phyloP scores from a whole-genome alignment of 2,888 invertebrate genomes.

The Meiosimyza decipiens region DNA sequence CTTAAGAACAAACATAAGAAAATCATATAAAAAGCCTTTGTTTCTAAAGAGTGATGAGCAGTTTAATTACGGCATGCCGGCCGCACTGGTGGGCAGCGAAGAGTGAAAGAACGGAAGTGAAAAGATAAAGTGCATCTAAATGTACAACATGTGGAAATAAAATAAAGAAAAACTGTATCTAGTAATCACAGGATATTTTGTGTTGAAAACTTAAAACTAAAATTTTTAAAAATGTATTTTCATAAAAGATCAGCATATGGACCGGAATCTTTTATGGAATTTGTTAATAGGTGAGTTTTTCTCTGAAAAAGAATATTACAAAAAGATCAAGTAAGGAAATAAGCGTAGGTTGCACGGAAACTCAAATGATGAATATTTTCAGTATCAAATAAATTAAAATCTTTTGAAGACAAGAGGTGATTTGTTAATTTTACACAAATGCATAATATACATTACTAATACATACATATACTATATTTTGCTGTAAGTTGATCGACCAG shows the following conservation, averaged over 20 bases:
- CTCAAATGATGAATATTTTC: too few species aligned
- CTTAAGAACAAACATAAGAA: not conserved
- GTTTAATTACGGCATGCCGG: not conserved
- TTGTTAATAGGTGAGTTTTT: constrained; percentile 39
- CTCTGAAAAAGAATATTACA: not conserved
- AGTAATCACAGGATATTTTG: not conserved
- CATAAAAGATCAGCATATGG: constrained; percentile 36
- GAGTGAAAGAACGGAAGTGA: too few species aligned
- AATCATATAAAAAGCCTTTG: constrained; percentile 2
- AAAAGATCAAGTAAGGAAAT: too few species aligned
- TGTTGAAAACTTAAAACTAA: constrained; percentile 7
- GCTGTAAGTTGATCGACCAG: too few species aligned
- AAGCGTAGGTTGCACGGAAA: too few species aligned
- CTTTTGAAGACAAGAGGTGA: too few species aligned
- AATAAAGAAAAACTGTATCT: not conserved
- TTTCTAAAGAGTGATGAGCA: constrained; percentile 2
- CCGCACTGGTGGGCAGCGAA: not conserved
- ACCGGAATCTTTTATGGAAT: constrained; percentile 40
- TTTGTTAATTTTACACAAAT: not conserved
- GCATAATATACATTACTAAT: not conserved
- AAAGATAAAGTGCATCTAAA: not conserved
- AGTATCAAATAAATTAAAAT: not conserved
- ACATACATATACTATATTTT: not conserved
- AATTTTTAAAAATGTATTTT: constrained; percentile 34
- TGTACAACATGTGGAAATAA: not conserved